Percentiles rank a stretch among this genome's conserved stretches.
phyloP scores from a whole-genome alignment of 2,113 vertebrate species.

The Oryzias woworae region DNA sequence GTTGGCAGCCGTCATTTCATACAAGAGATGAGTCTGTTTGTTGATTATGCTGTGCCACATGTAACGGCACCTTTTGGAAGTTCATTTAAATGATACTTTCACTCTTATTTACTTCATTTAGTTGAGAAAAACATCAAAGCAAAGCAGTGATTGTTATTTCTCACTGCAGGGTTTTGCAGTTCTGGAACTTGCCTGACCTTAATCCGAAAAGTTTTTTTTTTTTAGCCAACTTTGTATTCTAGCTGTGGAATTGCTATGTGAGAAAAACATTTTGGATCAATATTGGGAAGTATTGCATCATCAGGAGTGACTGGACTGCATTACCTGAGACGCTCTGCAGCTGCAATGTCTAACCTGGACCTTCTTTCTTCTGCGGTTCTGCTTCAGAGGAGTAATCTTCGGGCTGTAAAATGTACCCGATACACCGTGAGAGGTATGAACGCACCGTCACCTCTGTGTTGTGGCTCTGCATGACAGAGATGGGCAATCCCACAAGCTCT shows the following conservation, averaged over 20 bases:
- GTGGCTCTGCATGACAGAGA: slow-evolving; percentile 52
- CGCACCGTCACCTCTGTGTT: slow-evolving; percentile 31
- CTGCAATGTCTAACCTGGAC: slow-evolving; percentile 30
- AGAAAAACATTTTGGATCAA: background rate
- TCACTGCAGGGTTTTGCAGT: background rate
- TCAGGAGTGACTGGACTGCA: background rate
- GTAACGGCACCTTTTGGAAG: background rate
- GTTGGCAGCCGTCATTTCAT: background rate
- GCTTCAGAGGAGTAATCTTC: slow-evolving; percentile 65
- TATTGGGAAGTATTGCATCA: background rate
- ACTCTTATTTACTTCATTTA: background rate
- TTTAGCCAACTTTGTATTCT: background rate
- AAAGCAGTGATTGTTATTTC: background rate
- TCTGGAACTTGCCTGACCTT: slow-evolving; percentile 8
- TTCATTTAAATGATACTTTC: background rate
- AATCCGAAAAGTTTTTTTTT: background rate
- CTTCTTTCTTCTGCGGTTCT: slow-evolving; percentile 36
- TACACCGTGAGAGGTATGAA: slow-evolving; percentile 75
- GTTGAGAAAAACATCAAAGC: slow-evolving; percentile 3
- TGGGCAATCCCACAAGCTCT: slow-evolving; percentile 26
- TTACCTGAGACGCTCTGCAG: background rate
- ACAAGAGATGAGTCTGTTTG: background rate
- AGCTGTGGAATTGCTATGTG: background rate
- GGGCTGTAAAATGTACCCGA: slow-evolving; percentile 75
- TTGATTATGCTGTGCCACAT: background rate